These are phyloP conservation scores for Decapterus maruadsi DNA, from an alignment of 2,797 vertebrate genomes.

Conservation along the genomic window DNA sequence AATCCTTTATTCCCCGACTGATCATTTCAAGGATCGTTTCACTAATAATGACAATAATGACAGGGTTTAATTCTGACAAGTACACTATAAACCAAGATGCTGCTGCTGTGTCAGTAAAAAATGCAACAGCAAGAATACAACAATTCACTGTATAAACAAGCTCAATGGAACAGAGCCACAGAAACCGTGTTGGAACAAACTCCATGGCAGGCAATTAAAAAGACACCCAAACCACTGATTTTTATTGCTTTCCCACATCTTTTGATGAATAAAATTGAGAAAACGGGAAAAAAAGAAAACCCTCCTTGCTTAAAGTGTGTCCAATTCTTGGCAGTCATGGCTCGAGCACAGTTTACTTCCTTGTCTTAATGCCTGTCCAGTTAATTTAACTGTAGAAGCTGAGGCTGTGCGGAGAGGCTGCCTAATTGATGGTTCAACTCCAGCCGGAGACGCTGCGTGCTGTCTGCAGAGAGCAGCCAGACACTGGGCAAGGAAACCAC, in stretches of 20 bases:
- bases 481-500: conserved; percentile 20
- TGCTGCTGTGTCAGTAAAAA: conserved; percentile 34
- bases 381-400: conserved; percentile 53
- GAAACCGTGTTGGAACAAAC: conserved; percentile 47
- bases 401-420: conserved; percentile 35
- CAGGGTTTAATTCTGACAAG: conserved; percentile 15
- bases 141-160: conserved; percentile 45
- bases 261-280: conserved; percentile 28
- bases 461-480: conserved; percentile 43
- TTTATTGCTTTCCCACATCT: neutral
- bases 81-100: neutral
- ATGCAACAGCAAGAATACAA: conserved; percentile 5
- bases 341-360: conserved; percentile 39
- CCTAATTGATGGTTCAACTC: conserved; percentile 48
- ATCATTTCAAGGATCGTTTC: neutral
- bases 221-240: conserved; percentile 1
- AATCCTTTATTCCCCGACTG: neutral
- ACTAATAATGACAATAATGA: neutral
- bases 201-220: conserved; percentile 67
- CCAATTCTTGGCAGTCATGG: conserved; percentile 22
- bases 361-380: conserved; percentile 57
- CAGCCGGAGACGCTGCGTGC: conserved; percentile 30
- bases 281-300: conserved; percentile 2
- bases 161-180: conserved; percentile 28
- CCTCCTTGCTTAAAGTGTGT: conserved; percentile 13